Conservation (phyloP, 1,140 invertebrate genomes). For the Ips nitidus region DNA sequence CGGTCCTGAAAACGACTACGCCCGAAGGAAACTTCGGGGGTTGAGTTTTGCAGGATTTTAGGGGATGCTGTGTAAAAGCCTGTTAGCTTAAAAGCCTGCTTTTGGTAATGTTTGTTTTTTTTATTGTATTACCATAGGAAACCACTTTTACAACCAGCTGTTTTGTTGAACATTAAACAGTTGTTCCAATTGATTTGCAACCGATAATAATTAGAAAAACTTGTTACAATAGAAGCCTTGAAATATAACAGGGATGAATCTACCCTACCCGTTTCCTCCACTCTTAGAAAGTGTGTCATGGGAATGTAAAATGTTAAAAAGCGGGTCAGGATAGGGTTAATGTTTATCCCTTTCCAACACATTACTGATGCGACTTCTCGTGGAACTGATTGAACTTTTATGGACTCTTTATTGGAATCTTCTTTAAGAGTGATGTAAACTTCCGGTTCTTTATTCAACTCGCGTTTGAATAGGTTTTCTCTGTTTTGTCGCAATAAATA, state of each 20-base stretch:
- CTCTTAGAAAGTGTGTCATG: slow-evolving; percentile 22
- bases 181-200: too few species aligned
- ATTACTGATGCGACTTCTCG: not conserved
- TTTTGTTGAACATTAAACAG: not conserved
- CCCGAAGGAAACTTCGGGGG: slow-evolving; percentile 11
- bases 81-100: slow-evolving; percentile 1
- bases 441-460: too few species aligned
- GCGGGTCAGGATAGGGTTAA: slow-evolving; percentile 30
- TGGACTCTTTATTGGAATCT: not conserved
- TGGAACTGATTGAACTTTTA: slow-evolving; percentile 2
- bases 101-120: not conserved
- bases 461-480: too few species aligned
- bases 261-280: too few species aligned
- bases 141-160: not conserved
- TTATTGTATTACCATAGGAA: not conserved
- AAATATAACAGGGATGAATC: too few species aligned
- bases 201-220: too few species aligned
- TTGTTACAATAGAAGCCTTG: too few species aligned
- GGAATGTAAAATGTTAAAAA: slow-evolving; percentile 30
- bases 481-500: too few species aligned
- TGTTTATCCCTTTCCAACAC: slow-evolving; percentile 26
- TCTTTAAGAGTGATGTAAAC: not conserved
- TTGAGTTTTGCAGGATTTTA: not conserved
- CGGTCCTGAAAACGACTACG: slow-evolving; percentile 10
- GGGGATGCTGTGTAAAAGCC: not conserved